phyloP scores from a whole-genome alignment of 37 sponge, comb jelly and placozoan species.

The Bolinopsis microptera region DNA sequence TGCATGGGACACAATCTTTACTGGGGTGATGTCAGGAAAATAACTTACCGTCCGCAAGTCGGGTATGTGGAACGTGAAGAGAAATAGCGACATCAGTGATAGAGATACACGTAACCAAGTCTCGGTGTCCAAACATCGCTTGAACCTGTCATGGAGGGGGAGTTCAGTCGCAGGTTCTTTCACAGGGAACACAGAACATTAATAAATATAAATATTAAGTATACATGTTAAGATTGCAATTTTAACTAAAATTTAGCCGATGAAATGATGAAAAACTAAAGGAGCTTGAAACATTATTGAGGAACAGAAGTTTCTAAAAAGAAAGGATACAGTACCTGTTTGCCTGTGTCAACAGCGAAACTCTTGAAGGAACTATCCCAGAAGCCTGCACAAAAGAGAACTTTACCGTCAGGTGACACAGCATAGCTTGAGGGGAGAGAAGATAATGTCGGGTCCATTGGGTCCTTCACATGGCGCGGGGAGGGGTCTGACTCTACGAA shows the following conservation, averaged over 20 bases:
- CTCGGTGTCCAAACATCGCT: slow-evolving; percentile 84
- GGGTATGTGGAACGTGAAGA: not conserved
- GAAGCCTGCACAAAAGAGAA: slow-evolving; percentile 78
- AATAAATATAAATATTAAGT: not conserved
- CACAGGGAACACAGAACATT: too few species aligned
- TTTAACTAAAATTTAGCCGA: too few species aligned
- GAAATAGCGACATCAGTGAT: not conserved
- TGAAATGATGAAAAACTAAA: too few species aligned
- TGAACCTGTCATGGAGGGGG: slow-evolving; percentile 73
- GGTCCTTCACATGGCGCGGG: slow-evolving; percentile 64
- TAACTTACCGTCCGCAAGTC: slow-evolving; percentile 33
- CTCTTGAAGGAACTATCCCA: slow-evolving; percentile 88
- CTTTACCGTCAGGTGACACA: slow-evolving; percentile 68
- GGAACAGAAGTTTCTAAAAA: too few species aligned
- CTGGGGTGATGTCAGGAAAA: too few species aligned
- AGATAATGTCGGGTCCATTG: slow-evolving; percentile 78
- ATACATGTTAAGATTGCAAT: not conserved
- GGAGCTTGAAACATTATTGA: too few species aligned
- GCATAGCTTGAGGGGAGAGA: slow-evolving; percentile 70
- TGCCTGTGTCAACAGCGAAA: slow-evolving; percentile 73
- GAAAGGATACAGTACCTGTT: not conserved
- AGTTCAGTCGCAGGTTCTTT: not conserved
- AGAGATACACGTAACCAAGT: slow-evolving; percentile 76
- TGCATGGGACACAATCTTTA: too few species aligned
- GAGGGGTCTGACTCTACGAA: slow-evolving; percentile 25